These are phyloP conservation scores for Drosophila quinaria DNA, from an alignment of 2,888 invertebrate species.

Conservation along the genomic window DNA sequence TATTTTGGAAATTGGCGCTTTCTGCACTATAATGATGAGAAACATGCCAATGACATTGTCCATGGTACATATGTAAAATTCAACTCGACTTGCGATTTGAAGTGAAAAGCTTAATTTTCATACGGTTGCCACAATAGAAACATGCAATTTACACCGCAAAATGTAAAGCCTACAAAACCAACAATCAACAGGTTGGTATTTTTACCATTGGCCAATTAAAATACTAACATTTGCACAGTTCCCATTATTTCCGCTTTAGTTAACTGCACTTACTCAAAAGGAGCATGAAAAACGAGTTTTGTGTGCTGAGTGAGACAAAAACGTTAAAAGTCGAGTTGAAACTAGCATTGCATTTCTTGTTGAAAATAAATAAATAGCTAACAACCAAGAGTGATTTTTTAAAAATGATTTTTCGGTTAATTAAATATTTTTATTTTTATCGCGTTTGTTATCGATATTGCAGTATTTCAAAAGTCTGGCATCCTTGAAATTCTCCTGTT, in stretches of 20 bases:
- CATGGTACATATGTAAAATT: constrained; percentile 16
- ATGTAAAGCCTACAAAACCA: constrained; percentile 27
- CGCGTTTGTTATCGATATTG: constrained; percentile 12
- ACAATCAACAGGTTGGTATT: constrained; percentile 22
- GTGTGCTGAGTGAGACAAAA: neutral
- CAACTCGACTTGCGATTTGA: constrained; percentile 24
- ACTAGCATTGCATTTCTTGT: constrained; percentile 13
- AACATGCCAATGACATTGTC: constrained; percentile 75
- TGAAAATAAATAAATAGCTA: too few species aligned
- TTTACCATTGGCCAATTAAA: constrained; percentile 65
- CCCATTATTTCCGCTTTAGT: constrained; percentile 68
- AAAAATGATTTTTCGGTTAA: neutral
- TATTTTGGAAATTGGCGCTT: constrained; percentile 55
- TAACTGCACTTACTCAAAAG: constrained; percentile 44
- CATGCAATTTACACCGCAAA: constrained; percentile 41
- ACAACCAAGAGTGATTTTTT: neutral
- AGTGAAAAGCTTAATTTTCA: constrained; percentile 59
- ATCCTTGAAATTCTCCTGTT: neutral
- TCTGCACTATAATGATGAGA: constrained; percentile 67
- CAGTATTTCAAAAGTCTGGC: constrained; percentile 5
- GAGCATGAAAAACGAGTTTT: constrained; percentile 33
- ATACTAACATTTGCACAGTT: constrained; percentile 56
- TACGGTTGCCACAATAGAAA: constrained; percentile 19
- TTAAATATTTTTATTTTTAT: neutral
- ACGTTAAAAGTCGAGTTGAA: constrained; percentile 2